Base-by-base conservation (phyloP, 2,888 invertebrate species). In the Pasiphila rectangulata region DNA sequence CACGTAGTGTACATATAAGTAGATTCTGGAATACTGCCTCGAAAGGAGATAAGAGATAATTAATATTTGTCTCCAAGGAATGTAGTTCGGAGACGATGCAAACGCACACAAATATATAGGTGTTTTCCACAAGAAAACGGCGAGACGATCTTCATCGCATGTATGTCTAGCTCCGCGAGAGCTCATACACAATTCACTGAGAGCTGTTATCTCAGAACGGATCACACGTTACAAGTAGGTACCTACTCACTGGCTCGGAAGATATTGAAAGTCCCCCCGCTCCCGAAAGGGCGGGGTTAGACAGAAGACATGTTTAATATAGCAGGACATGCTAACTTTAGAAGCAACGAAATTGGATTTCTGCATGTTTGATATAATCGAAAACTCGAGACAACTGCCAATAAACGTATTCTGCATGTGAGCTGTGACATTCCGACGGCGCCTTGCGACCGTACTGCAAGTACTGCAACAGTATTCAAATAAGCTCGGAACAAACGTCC, bases 181-280 rank as follows among this genome's bases (percentile, higher is more conserved):
- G n/a, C n/a, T n/a, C n/a, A n/a, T n/a, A n/a, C n/a, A n/a, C 27
- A n/a, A 17, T 7, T 19, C 30, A 24, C 1, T 15, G 10, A 13
- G 32, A 39, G 23, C 35, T 36, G 30, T 30, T 16, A n/a, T 16
- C 30, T 16, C 5, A 23, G 19, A 9, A 35, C 16, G 24, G 16
- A 36, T 32, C 29, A 29, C 25, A 38, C 32, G 17, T 39, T 43
- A 36, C 46, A 29, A 27, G 43, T 44, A 53, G 41, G 24, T 49
- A 15, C 21, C 27, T 34, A 36, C 34, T 44, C 53, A 45, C 30
- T 49, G 25, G 35, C 10, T 53, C 20, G 53, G 48, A 53, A 51
- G 19, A 44, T 32, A 37, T 42, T 20, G 37, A 27, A 15, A 25
- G 34, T n/a, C 32, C 17, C 9, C 9, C 9, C 9, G 6, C 17